Conservation (phyloP, 1,140 invertebrate genomes). For the Drosophila novamexicana region DNA sequence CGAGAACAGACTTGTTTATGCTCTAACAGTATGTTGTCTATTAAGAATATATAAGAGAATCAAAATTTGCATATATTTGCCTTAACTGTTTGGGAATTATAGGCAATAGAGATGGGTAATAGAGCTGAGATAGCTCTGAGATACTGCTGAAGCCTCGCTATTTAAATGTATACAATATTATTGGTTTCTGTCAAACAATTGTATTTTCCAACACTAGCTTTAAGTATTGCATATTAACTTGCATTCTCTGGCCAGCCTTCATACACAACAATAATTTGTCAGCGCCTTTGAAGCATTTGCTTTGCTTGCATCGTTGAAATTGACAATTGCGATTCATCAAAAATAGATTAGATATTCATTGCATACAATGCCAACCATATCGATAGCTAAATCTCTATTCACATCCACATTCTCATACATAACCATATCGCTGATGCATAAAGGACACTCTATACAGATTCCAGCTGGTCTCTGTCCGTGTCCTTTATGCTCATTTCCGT, state of each 20-base stretch:
- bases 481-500: conserved; percentile 30
- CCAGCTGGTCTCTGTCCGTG: conserved; percentile 2
- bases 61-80: too few species aligned
- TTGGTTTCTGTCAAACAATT: too few species aligned
- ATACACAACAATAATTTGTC: conserved; percentile 41
- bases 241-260: too few species aligned
- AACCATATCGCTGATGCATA: conserved; percentile 17
- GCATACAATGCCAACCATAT: conserved; percentile 51
- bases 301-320: conserved; percentile 60
- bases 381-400: conserved; percentile 26
- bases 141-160: too few species aligned
- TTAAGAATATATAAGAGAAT: background rate
- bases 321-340: conserved; percentile 76
- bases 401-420: conserved; percentile 13
- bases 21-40: conserved; percentile 1
- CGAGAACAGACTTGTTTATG: background rate
- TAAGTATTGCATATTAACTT: background rate
- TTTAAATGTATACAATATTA: too few species aligned
- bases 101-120: too few species aligned
- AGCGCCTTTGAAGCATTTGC: conserved; percentile 42
- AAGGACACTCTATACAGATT: conserved; percentile 29
- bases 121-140: too few species aligned
- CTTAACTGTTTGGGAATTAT: too few species aligned
- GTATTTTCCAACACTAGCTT: background rate
- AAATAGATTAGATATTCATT: conserved; percentile 75